A percentile compares a stretch with the other conserved stretches of the same genome.
Conservation (phyloP, 2,797 vertebrate genomes). For the Silurus lanzhouensis region DNA sequence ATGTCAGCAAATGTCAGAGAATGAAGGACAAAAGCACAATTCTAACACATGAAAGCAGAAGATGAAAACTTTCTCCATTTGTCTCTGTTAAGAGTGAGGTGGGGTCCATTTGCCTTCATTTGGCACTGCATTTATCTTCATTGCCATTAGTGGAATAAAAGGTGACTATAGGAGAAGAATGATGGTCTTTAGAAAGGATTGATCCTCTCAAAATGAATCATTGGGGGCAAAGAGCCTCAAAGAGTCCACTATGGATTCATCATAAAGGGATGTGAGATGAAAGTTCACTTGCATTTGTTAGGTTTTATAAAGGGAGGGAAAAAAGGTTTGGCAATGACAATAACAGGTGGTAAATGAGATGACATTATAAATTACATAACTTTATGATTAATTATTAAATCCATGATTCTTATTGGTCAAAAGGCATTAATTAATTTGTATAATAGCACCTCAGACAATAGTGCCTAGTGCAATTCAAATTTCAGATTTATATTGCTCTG, state of each 20-base stretch:
- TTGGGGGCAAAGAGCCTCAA: constrained; percentile 30
- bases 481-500: neutral
- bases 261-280: constrained; percentile 33
- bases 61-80: constrained; percentile 43
- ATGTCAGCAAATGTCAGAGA: constrained; percentile 34
- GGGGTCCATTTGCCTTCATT: constrained; percentile 52
- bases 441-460: neutral
- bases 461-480: neutral
- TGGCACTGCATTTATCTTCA: constrained; percentile 61
- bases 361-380: neutral
- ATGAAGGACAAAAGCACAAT: constrained; percentile 28
- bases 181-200: constrained; percentile 43
- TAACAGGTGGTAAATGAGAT: constrained; percentile 23
- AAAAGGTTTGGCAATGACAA: neutral
- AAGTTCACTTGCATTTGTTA: constrained; percentile 33
- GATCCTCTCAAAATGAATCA: constrained; percentile 49
- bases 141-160: constrained; percentile 60
- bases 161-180: constrained; percentile 42
- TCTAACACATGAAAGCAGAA: constrained; percentile 9
- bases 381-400: constrained; percentile 1
- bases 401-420: neutral
- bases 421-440: neutral
- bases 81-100: constrained; percentile 48
- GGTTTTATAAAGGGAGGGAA: constrained; percentile 1
- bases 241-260: constrained; percentile 33